Percentiles rank a stretch among this genome's conserved stretches.
Conservation (phyloP, 2,113 vertebrate species). For the Marmota monax region DNA sequence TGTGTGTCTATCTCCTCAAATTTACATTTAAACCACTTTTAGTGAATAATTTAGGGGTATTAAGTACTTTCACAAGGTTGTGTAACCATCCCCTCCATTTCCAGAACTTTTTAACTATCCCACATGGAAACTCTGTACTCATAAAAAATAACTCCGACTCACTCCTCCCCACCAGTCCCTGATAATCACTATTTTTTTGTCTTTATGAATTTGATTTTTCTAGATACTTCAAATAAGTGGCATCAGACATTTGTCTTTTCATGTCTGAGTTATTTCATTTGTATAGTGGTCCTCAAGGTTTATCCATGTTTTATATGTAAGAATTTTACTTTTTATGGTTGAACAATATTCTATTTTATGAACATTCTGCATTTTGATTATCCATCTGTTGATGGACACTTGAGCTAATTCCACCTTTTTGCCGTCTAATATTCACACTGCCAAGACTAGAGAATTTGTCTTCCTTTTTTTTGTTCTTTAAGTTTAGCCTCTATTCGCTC, state of each 20-base stretch:
- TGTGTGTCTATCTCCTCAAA: background rate
- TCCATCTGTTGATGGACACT: background rate
- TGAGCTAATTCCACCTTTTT: background rate
- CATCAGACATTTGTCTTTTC: background rate
- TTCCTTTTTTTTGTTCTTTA: conserved; percentile 7
- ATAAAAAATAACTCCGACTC: background rate
- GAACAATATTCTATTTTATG: background rate
- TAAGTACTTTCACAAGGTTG: background rate
- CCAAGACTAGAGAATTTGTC: background rate
- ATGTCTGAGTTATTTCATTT: background rate
- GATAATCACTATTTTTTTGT: background rate
- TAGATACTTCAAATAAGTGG: background rate
- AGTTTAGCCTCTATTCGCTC: background rate
- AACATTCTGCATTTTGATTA: background rate
- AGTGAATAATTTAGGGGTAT: background rate
- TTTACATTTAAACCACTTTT: background rate
- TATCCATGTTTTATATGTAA: background rate
- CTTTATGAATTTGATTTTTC: background rate
- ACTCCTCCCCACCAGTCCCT: background rate
- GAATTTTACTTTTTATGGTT: conserved; percentile 3
- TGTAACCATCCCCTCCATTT: background rate
- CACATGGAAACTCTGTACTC: background rate
- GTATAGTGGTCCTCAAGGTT: background rate
- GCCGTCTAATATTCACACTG: background rate
- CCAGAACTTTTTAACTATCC: background rate